Percentiles rank a stretch among this genome's conserved stretches.
These are phyloP conservation scores for Drosophila kepulauana DNA, from an alignment of 1,140 invertebrate genomes.

Conservation along the genomic window DNA sequence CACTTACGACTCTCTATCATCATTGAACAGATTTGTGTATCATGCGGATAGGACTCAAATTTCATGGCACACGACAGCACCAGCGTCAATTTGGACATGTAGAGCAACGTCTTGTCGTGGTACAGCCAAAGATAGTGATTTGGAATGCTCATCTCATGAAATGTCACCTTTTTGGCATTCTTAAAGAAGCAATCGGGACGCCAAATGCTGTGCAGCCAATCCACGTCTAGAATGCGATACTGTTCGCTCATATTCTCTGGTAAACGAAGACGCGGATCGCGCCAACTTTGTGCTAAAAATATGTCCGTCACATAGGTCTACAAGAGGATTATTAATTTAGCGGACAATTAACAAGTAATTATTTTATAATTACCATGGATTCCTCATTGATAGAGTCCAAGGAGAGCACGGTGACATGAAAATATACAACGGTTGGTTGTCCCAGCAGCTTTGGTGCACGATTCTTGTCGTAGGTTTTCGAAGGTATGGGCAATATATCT, in stretches of 20 bases:
- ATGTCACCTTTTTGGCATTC: conserved; percentile 96
- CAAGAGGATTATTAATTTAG: background rate
- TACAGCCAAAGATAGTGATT: conserved; percentile 97
- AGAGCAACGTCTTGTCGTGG: conserved; percentile 94
- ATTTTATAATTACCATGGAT: conserved; percentile 90
- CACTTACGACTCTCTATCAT: conserved; percentile 95
- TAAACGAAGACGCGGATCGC: conserved; percentile 92
- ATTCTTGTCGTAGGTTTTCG: conserved; percentile 95
- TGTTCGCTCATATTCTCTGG: conserved; percentile 97
- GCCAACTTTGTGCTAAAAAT: conserved; percentile 96
- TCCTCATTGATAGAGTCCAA: conserved; percentile 96
- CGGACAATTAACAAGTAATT: background rate
- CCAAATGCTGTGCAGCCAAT: conserved; percentile 96
- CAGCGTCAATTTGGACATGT: conserved; percentile 96
- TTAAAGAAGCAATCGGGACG: conserved; percentile 96
- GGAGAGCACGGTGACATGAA: conserved; percentile 94
- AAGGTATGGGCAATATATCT: conserved; percentile 93
- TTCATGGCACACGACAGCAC: conserved; percentile 97
- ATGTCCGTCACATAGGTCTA: conserved; percentile 97
- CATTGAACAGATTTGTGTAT: conserved; percentile 95
- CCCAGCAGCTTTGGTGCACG: conserved; percentile 93
- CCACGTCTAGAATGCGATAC: conserved; percentile 94
- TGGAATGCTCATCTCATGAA: conserved; percentile 97
- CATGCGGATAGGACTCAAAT: conserved; percentile 96
- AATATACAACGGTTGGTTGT: conserved; percentile 94